A percentile compares a stretch with the other conserved stretches of the same genome.
These are phyloP conservation scores for Urocolius indicus DNA, from an alignment of 2,113 vertebrate genomes.

Conservation along the genomic window DNA sequence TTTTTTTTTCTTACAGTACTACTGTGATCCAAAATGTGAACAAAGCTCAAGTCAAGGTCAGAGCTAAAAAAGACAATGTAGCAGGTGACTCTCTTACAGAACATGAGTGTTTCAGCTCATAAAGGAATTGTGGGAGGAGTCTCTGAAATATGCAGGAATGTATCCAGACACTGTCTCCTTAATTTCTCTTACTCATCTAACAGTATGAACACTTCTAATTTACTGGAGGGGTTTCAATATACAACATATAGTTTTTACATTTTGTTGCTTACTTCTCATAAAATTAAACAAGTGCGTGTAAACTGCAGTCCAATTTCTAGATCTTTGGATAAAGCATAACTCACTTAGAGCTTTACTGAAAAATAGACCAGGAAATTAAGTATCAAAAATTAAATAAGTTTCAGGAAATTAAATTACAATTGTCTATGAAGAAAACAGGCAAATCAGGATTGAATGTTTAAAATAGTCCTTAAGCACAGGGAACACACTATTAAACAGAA, in stretches of 20 bases:
- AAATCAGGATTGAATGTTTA: background rate
- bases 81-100: slow-evolving; percentile 83
- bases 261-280: background rate
- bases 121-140: background rate
- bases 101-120: background rate
- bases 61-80: slow-evolving; percentile 97
- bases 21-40: slow-evolving; percentile 99
- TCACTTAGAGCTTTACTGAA: background rate
- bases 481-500: background rate
- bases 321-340: background rate
- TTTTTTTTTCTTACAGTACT: slow-evolving; percentile 81
- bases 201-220: background rate
- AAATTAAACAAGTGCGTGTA: background rate
- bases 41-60: slow-evolving; percentile 97
- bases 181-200: background rate
- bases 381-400: background rate
- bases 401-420: background rate
- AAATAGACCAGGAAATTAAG: background rate
- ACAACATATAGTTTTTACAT: background rate
- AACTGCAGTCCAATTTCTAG: background rate
- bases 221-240: background rate
- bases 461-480: background rate
- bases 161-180: background rate
- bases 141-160: background rate
- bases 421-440: background rate